A percentile compares a stretch with the other conserved stretches of the same genome.
Conservation (phyloP, 2,113 vertebrate genomes). For the cattle (Bos taurus) region ARS-UCD2.0 NC_037347.1:17491001-17491500, state of each 20-base stretch:
- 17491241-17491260: not conserved
- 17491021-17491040: not conserved
- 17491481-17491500: not conserved
- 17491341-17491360: not conserved
- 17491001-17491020: not conserved
- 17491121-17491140: not conserved
- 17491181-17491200: not conserved
- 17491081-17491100: not conserved
- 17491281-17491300: not conserved
- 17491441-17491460: not conserved
- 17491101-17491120: not conserved
- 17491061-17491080: not conserved
- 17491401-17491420: not conserved
- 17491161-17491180: not conserved
- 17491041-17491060: not conserved
- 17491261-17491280: not conserved
- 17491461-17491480: not conserved
- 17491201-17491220: not conserved
- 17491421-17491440: not conserved
- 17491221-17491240: not conserved
- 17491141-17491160: not conserved
- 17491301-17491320: not conserved
- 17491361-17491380: not conserved
- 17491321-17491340: not conserved
- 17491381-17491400: not conserved